Conservation (phyloP, 2,113 vertebrate genomes). For the Ailurus styani region DNA sequence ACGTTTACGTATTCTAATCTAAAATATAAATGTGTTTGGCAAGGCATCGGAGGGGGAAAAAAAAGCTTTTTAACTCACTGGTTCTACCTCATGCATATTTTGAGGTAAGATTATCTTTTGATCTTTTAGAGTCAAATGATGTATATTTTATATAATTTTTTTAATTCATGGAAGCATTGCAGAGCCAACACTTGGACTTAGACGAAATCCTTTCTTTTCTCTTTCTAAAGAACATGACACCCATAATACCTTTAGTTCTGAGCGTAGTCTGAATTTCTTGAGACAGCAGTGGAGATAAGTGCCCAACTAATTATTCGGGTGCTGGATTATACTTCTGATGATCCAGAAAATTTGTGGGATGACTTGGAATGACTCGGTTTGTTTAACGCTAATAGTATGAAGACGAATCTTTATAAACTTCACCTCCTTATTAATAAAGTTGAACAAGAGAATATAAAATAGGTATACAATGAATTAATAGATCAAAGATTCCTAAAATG, state of each 20-base stretch:
- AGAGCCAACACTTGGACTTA: constrained; percentile 33
- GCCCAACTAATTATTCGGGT: background rate
- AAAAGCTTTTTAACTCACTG: background rate
- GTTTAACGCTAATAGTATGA: background rate
- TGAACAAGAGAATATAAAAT: background rate
- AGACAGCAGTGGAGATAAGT: background rate
- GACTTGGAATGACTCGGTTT: background rate
- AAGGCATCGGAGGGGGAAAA: background rate
- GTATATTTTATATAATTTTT: constrained; percentile 27
- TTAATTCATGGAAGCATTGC: constrained; percentile 61
- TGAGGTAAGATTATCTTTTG: constrained; percentile 51
- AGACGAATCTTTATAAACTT: background rate
- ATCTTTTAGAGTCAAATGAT: constrained; percentile 34
- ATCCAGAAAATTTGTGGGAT: background rate
- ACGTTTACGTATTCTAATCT: constrained; percentile 28
- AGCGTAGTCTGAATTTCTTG: background rate
- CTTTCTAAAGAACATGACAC: background rate
- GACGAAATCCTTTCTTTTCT: constrained; percentile 45
- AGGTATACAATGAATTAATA: background rate
- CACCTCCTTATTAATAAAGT: background rate
- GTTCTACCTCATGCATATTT: constrained; percentile 41
- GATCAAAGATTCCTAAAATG: background rate
- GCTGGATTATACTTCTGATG: background rate
- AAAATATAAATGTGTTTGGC: constrained; percentile 45
- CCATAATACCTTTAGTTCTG: background rate